Conservation (phyloP, 2,888 invertebrate species). For the Ophion obscuratus region DNA sequence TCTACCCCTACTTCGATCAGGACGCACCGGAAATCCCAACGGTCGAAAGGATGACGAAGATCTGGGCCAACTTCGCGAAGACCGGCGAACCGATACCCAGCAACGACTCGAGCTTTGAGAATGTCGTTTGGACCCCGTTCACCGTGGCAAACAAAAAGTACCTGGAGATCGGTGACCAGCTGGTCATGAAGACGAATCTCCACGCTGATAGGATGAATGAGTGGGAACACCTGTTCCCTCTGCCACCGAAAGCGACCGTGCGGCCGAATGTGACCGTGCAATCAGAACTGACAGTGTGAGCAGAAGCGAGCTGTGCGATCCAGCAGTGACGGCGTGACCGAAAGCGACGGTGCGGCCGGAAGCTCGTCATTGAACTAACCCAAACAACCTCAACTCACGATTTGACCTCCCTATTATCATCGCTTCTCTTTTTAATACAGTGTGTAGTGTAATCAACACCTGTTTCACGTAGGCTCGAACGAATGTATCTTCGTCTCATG, state of each 20-base stretch:
- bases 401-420: neutral
- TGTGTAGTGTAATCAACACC: neutral
- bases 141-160: slow-evolving; percentile 81
- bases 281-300: too few relatives aligned
- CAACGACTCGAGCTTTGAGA: slow-evolving; percentile 77
- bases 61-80: slow-evolving; percentile 84
- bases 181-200: slow-evolving; percentile 81
- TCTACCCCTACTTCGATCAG: slow-evolving; percentile 81
- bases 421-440: neutral
- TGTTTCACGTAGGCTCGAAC: neutral
- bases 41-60: slow-evolving; percentile 82
- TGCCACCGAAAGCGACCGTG: slow-evolving; percentile 41
- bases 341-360: neutral
- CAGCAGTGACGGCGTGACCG: too few relatives aligned
- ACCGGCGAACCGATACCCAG: slow-evolving; percentile 85
- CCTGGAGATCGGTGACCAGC: slow-evolving; percentile 82
- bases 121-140: slow-evolving; percentile 83
- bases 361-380: neutral
- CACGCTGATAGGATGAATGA: slow-evolving; percentile 81
- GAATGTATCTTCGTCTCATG: neutral
- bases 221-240: slow-evolving; percentile 83
- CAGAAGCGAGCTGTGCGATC: too few relatives aligned
- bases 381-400: neutral
- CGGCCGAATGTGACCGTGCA: too few relatives aligned
- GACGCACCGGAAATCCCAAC: slow-evolving; percentile 83